Evolutionary conservation across 2,797 vertebrate genomes (phyloP).

Genomic region (Triplophysa yarkandensis): DNA sequence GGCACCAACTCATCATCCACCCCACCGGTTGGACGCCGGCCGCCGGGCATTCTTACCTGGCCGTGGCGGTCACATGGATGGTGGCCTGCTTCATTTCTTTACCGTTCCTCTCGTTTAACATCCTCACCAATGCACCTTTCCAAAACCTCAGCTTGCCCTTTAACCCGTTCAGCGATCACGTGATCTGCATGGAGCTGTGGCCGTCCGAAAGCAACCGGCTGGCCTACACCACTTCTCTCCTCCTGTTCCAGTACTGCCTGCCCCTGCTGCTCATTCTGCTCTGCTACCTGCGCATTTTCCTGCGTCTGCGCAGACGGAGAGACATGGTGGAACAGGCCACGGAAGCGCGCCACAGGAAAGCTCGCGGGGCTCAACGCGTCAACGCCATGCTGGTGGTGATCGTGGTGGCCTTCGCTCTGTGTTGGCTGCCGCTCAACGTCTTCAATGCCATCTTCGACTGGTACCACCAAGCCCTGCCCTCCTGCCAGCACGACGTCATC

Average conservation of each 20-base stretch:
- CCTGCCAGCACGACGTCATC: constrained; percentile 79
- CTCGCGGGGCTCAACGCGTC: constrained; percentile 71
- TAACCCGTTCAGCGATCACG: constrained; percentile 76
- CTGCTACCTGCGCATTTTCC: constrained; percentile 82
- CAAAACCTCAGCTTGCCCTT: constrained; percentile 77
- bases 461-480: constrained; percentile 76
- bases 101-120: constrained; percentile 80
- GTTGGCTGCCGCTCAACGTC: constrained; percentile 81
- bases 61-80: constrained; percentile 76
- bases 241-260: constrained; percentile 82
- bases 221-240: constrained; percentile 78
- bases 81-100: constrained; percentile 78
- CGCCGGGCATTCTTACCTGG: constrained; percentile 77
- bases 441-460: constrained; percentile 83
- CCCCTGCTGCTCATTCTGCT: constrained; percentile 77
- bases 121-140: constrained; percentile 78
- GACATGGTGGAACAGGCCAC: constrained; percentile 73
- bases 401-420: constrained; percentile 77
- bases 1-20: constrained; percentile 81
- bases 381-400: constrained; percentile 78
- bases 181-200: constrained; percentile 81
- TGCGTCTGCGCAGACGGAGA: constrained; percentile 76
- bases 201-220: constrained; percentile 76
- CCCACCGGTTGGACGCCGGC: constrained; percentile 80
- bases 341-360: constrained; percentile 59